A percentile compares a stretch with the other conserved stretches of the same genome.
Conservation (phyloP, 2,113 vertebrate species). For the Colistium nudipinnis region DNA sequence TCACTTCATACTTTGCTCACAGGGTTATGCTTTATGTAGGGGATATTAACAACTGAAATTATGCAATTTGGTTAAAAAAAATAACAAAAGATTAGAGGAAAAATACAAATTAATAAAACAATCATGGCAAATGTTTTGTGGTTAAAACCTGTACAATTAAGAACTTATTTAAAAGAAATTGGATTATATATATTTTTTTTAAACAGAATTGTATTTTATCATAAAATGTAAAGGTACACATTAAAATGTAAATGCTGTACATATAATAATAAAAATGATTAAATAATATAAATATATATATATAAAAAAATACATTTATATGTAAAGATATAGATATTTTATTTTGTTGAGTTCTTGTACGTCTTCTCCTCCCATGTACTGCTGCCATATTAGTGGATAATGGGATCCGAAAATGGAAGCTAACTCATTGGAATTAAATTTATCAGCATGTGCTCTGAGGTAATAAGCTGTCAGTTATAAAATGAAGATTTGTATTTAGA, state of each 20-base stretch:
- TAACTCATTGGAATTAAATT: slow-evolving; percentile 85
- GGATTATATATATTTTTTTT: neutral
- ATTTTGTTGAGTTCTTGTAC: slow-evolving; percentile 48
- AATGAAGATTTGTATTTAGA: slow-evolving; percentile 87
- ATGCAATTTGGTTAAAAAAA: slow-evolving; percentile 12
- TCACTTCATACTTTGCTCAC: slow-evolving; percentile 31
- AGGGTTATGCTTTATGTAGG: slow-evolving; percentile 5
- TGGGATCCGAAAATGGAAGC: slow-evolving; percentile 83
- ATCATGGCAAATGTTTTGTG: neutral
- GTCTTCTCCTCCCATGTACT: slow-evolving; percentile 63
- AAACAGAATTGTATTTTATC: neutral
- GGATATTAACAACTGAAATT: slow-evolving; percentile 1
- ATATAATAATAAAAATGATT: neutral
- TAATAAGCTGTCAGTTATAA: slow-evolving; percentile 87
- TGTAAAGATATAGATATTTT: slow-evolving; percentile 36
- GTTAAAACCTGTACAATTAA: neutral
- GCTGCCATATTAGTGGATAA: slow-evolving; percentile 81
- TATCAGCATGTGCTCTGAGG: slow-evolving; percentile 86
- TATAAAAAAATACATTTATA: slow-evolving; percentile 21
- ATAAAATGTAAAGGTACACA: neutral
- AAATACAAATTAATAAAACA: neutral
- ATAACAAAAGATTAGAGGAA: neutral
- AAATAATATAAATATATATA: neutral
- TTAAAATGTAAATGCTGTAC: neutral
- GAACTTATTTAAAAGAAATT: neutral